Conservation (phyloP, 2,113 vertebrate species). For the Oryzias javanicus region DNA sequence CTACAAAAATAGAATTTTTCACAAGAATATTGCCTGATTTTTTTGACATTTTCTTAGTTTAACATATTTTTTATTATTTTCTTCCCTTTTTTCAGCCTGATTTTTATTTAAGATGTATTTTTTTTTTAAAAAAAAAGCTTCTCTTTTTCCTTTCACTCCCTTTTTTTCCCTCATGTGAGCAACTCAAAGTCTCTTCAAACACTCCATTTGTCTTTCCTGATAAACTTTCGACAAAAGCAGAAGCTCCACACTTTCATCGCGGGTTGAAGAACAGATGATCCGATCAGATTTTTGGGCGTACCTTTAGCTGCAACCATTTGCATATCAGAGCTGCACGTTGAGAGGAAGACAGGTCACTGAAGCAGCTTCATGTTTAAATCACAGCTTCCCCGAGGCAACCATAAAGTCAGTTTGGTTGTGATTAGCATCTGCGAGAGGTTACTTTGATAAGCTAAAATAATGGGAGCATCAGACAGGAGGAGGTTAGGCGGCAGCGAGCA, state of each 20-base stretch:
- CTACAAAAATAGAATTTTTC: no score
- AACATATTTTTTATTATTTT: no score
- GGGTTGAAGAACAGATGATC: conserved; percentile 41
- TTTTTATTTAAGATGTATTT: no score
- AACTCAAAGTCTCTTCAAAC: not conserved
- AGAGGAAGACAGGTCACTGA: conserved; percentile 30
- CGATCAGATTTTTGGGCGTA: conserved; percentile 51
- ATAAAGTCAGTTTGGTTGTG: conserved; percentile 30
- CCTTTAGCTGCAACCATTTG: conserved; percentile 46
- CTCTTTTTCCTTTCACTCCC: no score
- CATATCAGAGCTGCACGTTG: conserved; percentile 34
- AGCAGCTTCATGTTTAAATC: conserved; percentile 30
- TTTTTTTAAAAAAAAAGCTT: no score
- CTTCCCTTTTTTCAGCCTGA: no score
- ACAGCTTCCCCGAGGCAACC: conserved; percentile 21
- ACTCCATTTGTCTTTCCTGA: not conserved
- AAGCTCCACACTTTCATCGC: conserved; percentile 4
- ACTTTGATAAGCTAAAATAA: conserved; percentile 37
- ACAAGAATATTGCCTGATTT: no score
- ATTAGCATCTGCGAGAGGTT: conserved; percentile 38
- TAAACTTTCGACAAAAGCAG: conserved; percentile 3
- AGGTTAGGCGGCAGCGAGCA: conserved; percentile 2
- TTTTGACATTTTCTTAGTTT: no score
- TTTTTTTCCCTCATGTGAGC: no score
- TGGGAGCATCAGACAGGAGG: conserved; percentile 14